Evolutionary conservation across 2,113 vertebrate species (phyloP).

Genomic region (Tetraodon nigroviridis): DNA sequence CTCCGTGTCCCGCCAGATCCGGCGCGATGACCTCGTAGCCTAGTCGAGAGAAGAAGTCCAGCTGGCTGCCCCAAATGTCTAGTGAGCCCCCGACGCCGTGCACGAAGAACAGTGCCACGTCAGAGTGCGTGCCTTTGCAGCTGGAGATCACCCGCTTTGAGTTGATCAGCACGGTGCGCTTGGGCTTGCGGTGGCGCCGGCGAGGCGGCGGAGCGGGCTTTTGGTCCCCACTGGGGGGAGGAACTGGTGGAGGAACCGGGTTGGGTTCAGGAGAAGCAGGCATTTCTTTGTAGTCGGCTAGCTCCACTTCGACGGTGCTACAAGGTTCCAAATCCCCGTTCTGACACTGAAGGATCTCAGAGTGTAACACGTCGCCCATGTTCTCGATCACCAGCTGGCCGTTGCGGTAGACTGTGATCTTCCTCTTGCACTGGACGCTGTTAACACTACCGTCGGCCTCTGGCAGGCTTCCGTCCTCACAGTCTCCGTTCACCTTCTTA

Average conservation of each 20-base stretch:
- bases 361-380: slow-evolving; percentile 80
- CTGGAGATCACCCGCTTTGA: slow-evolving; percentile 85
- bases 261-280: slow-evolving; percentile 63
- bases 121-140: slow-evolving; percentile 86
- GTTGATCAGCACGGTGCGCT: slow-evolving; percentile 85
- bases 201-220: slow-evolving; percentile 70
- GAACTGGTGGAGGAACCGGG: slow-evolving; percentile 37
- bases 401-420: slow-evolving; percentile 90
- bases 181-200: slow-evolving; percentile 80
- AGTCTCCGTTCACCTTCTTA: slow-evolving; percentile 3
- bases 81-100: slow-evolving; percentile 92
- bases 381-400: slow-evolving; percentile 95
- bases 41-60: slow-evolving; percentile 90
- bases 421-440: slow-evolving; percentile 86
- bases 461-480: not conserved
- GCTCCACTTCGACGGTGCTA: slow-evolving; percentile 80
- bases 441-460: slow-evolving; percentile 14
- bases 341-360: slow-evolving; percentile 85
- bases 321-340: slow-evolving; percentile 77
- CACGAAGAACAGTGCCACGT: slow-evolving; percentile 93
- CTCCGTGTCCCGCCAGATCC: slow-evolving; percentile 88
- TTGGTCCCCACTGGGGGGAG: slow-evolving; percentile 32
- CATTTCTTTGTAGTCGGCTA: slow-evolving; percentile 72
- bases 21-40: slow-evolving; percentile 95
- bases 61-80: slow-evolving; percentile 95